These are phyloP conservation scores for Diadumene lineata DNA, from an alignment of 92 coral and sea anemone species.

Conservation along the genomic window DNA sequence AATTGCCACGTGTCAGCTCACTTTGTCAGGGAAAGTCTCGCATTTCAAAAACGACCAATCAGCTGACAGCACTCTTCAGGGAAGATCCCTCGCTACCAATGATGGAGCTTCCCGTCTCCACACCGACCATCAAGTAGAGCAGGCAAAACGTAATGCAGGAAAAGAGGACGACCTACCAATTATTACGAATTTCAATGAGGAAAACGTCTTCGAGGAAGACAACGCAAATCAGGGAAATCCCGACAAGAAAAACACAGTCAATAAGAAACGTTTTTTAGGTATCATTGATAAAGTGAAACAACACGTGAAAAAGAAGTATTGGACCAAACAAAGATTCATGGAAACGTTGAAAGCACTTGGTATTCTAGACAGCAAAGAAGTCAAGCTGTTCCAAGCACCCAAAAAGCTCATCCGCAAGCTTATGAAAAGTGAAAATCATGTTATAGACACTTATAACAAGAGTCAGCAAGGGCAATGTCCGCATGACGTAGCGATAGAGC, in stretches of 20 bases:
- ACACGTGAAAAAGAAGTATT: not conserved
- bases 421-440: not conserved
- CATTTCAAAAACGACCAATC: too few species aligned
- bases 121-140: not conserved
- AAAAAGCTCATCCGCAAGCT: not conserved
- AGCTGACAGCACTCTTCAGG: too few species aligned
- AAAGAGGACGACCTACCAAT: not conserved
- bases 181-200: too few species aligned
- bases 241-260: not conserved
- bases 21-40: too few species aligned
- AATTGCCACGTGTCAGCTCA: too few species aligned
- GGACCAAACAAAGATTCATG: not conserved
- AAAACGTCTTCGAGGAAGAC: not conserved
- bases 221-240: not conserved
- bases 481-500: not conserved
- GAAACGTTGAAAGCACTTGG: not conserved
- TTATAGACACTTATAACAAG: constrained; percentile 1
- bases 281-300: not conserved
- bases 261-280: too few species aligned
- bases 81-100: not conserved
- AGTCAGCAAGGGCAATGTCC: not conserved
- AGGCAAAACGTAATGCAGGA: not conserved
- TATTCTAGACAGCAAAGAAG: not conserved
- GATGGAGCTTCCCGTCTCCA: too few species aligned
- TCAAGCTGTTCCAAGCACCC: not conserved